Base-by-base conservation (phyloP, 2,113 vertebrate genomes). In the Poeciliopsis prolifica region DNA sequence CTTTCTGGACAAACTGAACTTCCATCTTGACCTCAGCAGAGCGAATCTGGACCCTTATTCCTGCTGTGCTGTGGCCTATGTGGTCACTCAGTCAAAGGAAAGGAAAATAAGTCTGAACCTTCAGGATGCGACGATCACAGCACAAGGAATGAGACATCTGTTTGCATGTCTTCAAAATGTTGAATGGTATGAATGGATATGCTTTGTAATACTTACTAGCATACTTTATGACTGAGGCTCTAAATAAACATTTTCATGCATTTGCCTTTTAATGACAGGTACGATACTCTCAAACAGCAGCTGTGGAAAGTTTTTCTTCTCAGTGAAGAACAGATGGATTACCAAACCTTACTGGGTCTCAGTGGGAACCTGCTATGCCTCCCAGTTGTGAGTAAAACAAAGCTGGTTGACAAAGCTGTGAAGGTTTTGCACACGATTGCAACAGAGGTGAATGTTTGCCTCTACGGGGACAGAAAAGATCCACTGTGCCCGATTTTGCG, bases 41-140 rank as follows among this genome's bases (percentile, higher is more conserved):
- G 12, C 54, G 13, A 74, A 5, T 65, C 26, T 82, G 0, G 60
- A 74, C 6, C 19, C 63, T 15, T 33, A 65, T 30, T 29, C 15
- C 1, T 86, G 80, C 63, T 77, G 74, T 74, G 84, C 74, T 77
- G 75, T 85, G 77, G 42, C 74, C 64, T 83, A 31, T 9, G 64
- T 86, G 70, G 62, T 86, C 77, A 4, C 62, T 68, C 80, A 82
- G 74, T 82, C 60, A 0, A 35, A 70, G 62, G 10, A 77, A 35
- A 68, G 3, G 67, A 83, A 80, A 65, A 28, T 65, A 42, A 0
- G 0, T 0, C 71, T 83, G 68, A 6, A 75, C n/a, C 71, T 83
- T 3, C 28, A 80, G 29, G 65, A 61, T 0, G 31, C 31, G 1
- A 2, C 0, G 0, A 24, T 80, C 12, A 69, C 74, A 66, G 68